Percentiles rank a stretch among this genome's conserved stretches.
phyloP scores from a whole-genome alignment of 1,140 invertebrate genomes.

The Drosophila neocordata region DNA sequence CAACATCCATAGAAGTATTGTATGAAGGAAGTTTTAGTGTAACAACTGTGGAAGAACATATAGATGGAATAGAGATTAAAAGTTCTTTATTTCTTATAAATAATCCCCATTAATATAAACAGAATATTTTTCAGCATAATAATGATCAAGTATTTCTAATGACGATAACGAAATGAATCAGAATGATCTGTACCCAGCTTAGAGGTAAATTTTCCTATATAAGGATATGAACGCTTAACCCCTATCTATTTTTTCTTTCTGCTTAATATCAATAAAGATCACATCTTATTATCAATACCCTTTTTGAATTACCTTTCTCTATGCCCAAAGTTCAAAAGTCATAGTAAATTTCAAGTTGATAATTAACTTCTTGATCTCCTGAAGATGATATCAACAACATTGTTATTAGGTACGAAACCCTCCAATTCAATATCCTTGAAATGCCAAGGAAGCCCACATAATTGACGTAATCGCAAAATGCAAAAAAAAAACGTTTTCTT shows the following conservation, averaged over 20 bases:
- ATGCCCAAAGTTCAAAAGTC: constrained; percentile 36
- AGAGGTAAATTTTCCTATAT: neutral
- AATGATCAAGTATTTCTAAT: no score
- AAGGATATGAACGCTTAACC: neutral
- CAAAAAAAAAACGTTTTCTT: constrained; percentile 61
- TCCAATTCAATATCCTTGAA: constrained; percentile 13
- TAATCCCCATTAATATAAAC: no score
- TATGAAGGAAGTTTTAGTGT: neutral
- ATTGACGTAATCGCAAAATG: constrained; percentile 66
- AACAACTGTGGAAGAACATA: neutral
- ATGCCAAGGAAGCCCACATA: constrained; percentile 55
- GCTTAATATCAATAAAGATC: constrained; percentile 7
- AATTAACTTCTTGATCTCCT: constrained; percentile 65
- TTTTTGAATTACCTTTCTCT: constrained; percentile 17
- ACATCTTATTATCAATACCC: neutral
- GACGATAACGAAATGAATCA: no score
- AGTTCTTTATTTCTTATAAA: no score
- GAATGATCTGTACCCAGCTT: neutral
- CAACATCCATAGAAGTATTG: constrained; percentile 21
- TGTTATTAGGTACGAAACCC: constrained; percentile 25
- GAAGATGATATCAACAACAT: constrained; percentile 50
- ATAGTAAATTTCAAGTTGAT: neutral
- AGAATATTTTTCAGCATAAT: no score
- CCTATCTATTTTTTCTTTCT: neutral
- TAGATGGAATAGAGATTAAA: neutral